phyloP scores from a whole-genome alignment of 2,113 vertebrate genomes.

The Scartelaos histophorus region DNA sequence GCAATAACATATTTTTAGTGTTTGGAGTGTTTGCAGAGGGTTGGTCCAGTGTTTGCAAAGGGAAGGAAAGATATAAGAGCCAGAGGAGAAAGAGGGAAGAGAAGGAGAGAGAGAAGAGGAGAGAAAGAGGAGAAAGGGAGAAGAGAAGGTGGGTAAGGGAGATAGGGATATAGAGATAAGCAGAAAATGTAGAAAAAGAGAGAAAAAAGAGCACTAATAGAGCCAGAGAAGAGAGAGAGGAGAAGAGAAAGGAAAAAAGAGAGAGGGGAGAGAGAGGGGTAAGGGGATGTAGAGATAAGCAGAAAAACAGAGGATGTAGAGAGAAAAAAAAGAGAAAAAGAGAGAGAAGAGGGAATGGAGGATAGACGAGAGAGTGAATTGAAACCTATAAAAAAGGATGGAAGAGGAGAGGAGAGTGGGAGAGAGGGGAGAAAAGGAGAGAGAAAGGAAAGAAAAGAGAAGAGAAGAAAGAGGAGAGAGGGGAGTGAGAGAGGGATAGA shows the following conservation, averaged over 20 bases:
- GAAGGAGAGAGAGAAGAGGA: not conserved
- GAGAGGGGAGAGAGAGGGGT: not conserved
- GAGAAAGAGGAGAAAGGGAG: not conserved
- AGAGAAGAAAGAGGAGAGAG: not conserved
- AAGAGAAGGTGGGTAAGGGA: no score
- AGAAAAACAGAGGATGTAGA: no score
- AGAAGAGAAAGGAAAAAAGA: not conserved
- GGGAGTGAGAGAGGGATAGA: no score
- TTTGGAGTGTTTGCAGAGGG: conserved; percentile 23
- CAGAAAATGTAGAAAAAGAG: no score
- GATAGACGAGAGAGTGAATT: no score
- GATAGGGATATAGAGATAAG: not conserved
- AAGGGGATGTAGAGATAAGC: not conserved
- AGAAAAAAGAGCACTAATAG: no score
- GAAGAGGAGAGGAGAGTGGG: no score
- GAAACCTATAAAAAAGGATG: no score
- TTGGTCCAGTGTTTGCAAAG: conserved; percentile 21
- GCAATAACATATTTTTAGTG: not conserved
- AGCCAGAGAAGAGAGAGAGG: not conserved
- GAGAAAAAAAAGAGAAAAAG: no score
- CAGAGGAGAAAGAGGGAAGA: not conserved
- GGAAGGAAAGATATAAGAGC: not conserved
- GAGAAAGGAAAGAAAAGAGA: no score
- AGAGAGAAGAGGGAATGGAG: conserved; percentile 5
- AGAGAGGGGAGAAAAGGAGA: no score